Conservation (phyloP, 2,113 vertebrate species). For the Oreochromis tanganicae region DNA sequence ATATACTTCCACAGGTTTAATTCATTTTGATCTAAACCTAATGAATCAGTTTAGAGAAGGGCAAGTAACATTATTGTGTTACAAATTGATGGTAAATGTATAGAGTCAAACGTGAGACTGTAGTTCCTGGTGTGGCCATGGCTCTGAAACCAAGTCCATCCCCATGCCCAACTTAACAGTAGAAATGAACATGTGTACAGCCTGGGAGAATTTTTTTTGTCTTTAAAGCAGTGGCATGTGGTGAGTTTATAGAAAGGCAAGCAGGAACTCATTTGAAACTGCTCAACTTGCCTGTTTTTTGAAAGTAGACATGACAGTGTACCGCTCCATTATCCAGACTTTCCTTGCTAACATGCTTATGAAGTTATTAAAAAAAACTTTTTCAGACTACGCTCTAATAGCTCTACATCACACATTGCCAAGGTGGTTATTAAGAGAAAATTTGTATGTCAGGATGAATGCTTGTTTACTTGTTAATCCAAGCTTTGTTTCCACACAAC, state of each 20-base stretch:
- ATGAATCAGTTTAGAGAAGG: neutral
- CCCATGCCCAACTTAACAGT: fast-evolving
- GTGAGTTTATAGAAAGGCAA: neutral
- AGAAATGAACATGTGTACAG: neutral
- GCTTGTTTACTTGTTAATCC: neutral
- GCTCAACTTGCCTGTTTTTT: neutral
- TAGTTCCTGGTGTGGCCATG: neutral
- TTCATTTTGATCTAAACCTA: neutral
- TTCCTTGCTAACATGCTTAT: fast-evolving
- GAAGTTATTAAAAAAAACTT: fast-evolving
- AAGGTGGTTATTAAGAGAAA: neutral
- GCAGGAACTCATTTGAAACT: neutral
- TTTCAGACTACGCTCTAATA: neutral
- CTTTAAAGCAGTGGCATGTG: neutral
- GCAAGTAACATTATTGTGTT: neutral
- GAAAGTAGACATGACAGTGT: neutral
- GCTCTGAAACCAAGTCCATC: neutral
- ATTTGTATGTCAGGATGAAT: neutral
- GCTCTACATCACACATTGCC: neutral
- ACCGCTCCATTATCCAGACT: neutral
- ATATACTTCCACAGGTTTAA: neutral
- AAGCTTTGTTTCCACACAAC: neutral
- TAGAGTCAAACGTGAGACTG: neutral
- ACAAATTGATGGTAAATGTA: neutral
- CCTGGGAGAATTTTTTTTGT: neutral